Conservation (phyloP, 2,888 invertebrate species). For the Oscheius sp. region DNA sequence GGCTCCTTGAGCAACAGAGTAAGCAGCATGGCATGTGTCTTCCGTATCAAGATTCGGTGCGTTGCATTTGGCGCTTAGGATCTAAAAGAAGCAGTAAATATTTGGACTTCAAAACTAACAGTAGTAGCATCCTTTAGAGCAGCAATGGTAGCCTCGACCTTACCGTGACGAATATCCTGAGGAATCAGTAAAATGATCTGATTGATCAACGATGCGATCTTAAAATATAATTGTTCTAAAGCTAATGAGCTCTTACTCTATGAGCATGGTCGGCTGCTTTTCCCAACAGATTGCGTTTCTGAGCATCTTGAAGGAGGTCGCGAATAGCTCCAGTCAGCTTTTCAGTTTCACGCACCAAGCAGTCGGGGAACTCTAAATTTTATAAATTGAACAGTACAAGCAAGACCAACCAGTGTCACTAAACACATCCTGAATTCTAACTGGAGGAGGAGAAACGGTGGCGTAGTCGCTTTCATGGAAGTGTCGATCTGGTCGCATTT, state of each 20-base stretch:
- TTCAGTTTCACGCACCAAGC: conserved; percentile 34
- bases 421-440: conserved; percentile 31
- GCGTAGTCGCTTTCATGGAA: conserved; percentile 26
- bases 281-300: conserved; percentile 21
- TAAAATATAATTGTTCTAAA: conserved; percentile 10
- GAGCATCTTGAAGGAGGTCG: conserved; percentile 34
- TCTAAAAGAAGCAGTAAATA: conserved; percentile 19
- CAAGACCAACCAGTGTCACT: conserved; percentile 16
- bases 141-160: conserved; percentile 18
- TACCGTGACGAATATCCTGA: conserved; percentile 19
- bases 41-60: conserved; percentile 33
- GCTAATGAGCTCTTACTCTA: neutral
- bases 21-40: conserved; percentile 37
- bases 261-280: conserved; percentile 37
- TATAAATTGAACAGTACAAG: neutral
- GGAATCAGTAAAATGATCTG: conserved; percentile 36
- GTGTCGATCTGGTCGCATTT: conserved; percentile 9
- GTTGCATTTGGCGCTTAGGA: conserved; percentile 36
- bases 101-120: conserved; percentile 2
- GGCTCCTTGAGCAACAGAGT: conserved; percentile 36
- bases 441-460: conserved; percentile 26
- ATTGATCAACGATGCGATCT: conserved; percentile 36
- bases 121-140: conserved; percentile 34
- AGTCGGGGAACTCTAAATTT: conserved; percentile 28
- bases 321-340: conserved; percentile 34